Evolutionary conservation across 2,888 invertebrate genomes (phyloP), one percentile per base, ranked within the genome.

Genomic region (Kryphioiulus occultus): DNA sequence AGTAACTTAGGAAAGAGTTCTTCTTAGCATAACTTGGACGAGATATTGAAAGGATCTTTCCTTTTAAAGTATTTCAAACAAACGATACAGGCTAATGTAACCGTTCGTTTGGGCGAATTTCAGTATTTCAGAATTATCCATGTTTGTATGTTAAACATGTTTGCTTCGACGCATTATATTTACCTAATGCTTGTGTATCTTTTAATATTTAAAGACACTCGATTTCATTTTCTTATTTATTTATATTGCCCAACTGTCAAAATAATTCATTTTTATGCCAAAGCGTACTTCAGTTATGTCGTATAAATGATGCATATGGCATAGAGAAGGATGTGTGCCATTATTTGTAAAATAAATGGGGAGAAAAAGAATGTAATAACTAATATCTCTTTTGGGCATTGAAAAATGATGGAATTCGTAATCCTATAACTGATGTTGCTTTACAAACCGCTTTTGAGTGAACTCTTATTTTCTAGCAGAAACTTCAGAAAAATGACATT

Each of bases 201-300:
- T 68, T 26, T 26, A 68, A 68, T 68, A 68, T 68, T 68, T 9
- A 68, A 26, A 68, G n/a, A 26, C 26, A 26, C 68, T 68, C 26
- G 68, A 26, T 68, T 68, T 68, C 68, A 68, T 68, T 68, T 26
- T 68, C 26, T 68, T 26, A 68, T 68, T 68, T 68, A 68, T 68
- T 68, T 68, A 26, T 26, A 26, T 68, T n/a, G 26, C 68, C 68
- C 9, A 68, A 68, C 68, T 68, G 68, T 68, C 68, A 26, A 59
- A 59, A 68, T 68, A 68, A 68, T n/a, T 68, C 68, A 59, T 59
- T 59, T 59, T 59, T 59, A 59, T n/a, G n/a, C n/a, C 59, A 22
- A 59, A 59, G 53, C 59, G 4, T n/a, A 22, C 59, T 59, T 59
- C 59, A n/a, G n/a, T n/a, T 7, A n/a, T 59, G 59, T n/a, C n/a